Evolutionary conservation across 2,888 invertebrate genomes (phyloP), one percentile per base, ranked within the genome.

Genomic region (Malacosoma neustria): DNA sequence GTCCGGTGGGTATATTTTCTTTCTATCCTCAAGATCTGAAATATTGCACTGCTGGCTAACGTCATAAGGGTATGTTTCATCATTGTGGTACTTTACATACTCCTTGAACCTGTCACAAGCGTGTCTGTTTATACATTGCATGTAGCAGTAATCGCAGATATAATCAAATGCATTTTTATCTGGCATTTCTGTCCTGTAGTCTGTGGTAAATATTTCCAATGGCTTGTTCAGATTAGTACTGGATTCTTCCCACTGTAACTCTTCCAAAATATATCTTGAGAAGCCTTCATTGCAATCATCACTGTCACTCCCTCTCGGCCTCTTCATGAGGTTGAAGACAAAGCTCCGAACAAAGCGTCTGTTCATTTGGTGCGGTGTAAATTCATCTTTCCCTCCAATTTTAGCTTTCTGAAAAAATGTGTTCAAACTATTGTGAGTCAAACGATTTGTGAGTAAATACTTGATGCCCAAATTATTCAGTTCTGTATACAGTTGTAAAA

Each of bases 401-500:
- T 22, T 22, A 5, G 22, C 22, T 22, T 22, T 22, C 9, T 22
- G 22, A 13, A 45, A 42, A 11, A 46, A 45, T 31, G 31, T 39
- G 11, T 44, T 41, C 3, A 48, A 29, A 13, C 29, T 14, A 12
- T 33, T 36, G 11, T 43, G 45, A 32, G 39, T 46, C 4, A 49
- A 33, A 11, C 47, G 41, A 32, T 40, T 37, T 3, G 47, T 51
- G 3, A 45, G 33, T 32, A 49, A 41, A 11, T 37, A 39, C 30
- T 43, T 43, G 0, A 40, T 45, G 1, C 49, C 46, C 7, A 35
- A 32, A n/a, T 40, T 43, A 15, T 43, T 40, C 15, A 57, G 45
- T 30, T 56, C 52, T 12, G 51, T 48, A 39, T 50, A 49, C 13
- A 59, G 39, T 11, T 49, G 43, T 35, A 51, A 41, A 14, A 56